Evolutionary conservation across 2,113 vertebrate genomes (phyloP), one percentile per base, ranked within the genome.

Genomic region (Pithys albifrons): DNA sequence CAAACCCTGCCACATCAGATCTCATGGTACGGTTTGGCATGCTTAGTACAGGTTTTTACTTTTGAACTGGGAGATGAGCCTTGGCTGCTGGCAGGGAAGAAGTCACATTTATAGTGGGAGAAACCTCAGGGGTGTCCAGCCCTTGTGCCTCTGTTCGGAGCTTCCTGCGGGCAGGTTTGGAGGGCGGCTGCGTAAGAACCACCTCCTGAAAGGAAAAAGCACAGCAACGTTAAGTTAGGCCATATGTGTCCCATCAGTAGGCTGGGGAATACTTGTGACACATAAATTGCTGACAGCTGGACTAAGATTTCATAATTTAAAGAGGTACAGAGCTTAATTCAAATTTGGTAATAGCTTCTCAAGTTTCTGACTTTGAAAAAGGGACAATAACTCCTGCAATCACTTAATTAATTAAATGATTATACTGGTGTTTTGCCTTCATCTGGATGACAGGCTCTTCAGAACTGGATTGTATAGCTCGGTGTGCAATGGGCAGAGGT

Each of bases 161-260:
- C 96, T 99, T 99, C 96, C 98, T 98, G 78, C 99, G 98, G 70
- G 98, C 83, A 0, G 99, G 99, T 96, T 99, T 99, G 94, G 98
- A 98, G 41, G 99, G 99, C 2, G 98, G 98, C 58, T 99, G 99
- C 97, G 96, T 78, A 43, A 98, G 98, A 65, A 97, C 80, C 45
- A 93, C 85, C 55, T 99, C 99, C 99, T 99, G 97, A 29, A 88
- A 96, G 79, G 80, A 81, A 71, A 88, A 89, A 95, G 59, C 46
- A 91, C 28, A 93, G 67, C 67, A 92, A 78, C 0, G 0, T 89
- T 79, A 71, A 79, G 69, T 87, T 58, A 93, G 74, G 73, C 82
- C 65, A 78, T 41, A 52, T 64, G 61, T 22, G 7, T 72, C 82
- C 71, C 6, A 4, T 85, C 82, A 89, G 8, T 46, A 69, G 35